These are phyloP conservation scores for Vireo griseus DNA, from an alignment of 2,797 vertebrate genomes.

Conservation along the genomic window DNA sequence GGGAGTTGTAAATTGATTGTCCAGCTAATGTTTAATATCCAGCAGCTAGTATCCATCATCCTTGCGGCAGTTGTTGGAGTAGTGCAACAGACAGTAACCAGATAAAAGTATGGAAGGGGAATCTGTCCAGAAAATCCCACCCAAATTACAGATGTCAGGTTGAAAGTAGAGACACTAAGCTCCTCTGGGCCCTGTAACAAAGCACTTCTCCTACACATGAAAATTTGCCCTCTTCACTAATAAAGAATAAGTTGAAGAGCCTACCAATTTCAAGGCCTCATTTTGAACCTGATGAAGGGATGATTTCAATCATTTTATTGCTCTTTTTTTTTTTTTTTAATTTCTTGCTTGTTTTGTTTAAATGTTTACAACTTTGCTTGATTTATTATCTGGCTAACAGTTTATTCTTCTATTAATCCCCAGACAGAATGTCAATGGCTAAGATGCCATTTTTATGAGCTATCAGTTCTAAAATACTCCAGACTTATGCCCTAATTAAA, in stretches of 20 bases:
- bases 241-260: not conserved
- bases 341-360: not conserved
- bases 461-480: not conserved
- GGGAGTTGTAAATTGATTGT: not conserved
- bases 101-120: not conserved
- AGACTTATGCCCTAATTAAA: not conserved
- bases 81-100: not conserved
- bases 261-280: not conserved
- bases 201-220: not conserved
- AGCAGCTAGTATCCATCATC: not conserved
- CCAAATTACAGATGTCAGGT: not conserved
- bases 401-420: not conserved
- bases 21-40: not conserved
- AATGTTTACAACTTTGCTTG: not conserved
- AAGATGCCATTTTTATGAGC: not conserved
- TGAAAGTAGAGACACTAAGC: not conserved
- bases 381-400: not conserved
- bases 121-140: not conserved
- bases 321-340: accelerated
- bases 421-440: not conserved
- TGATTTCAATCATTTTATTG: accelerated
- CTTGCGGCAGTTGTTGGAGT: not conserved
- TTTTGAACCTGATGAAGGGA: not conserved
- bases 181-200: not conserved
- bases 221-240: not conserved